Percentiles rank a stretch among this genome's conserved stretches.
These are phyloP conservation scores for Leptatherina wallacei DNA, from an alignment of 2,797 vertebrate genomes.

Conservation along the genomic window DNA sequence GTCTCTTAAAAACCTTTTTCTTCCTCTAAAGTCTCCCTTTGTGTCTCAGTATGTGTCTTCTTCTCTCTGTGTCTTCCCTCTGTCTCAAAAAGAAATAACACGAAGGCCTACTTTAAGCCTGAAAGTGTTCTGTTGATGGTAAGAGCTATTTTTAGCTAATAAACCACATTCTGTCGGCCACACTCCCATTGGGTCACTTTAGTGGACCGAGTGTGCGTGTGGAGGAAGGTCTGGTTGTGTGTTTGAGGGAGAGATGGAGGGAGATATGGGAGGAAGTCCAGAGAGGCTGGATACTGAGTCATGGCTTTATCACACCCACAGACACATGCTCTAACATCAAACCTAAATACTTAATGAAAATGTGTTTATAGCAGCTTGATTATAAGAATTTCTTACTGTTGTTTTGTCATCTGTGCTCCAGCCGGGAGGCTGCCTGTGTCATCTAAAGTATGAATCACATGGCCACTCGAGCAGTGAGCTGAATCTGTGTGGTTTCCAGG, in stretches of 20 bases:
- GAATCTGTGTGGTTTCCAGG: neutral
- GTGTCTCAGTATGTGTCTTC: neutral
- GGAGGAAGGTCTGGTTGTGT: slow-evolving; percentile 10
- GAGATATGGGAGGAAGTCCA: slow-evolving; percentile 28
- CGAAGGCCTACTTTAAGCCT: slow-evolving; percentile 49
- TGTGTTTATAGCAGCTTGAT: slow-evolving; percentile 8
- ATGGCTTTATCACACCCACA: slow-evolving; percentile 23
- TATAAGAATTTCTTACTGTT: neutral
- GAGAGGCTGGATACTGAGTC: slow-evolving; percentile 49
- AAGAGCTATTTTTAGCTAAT: slow-evolving; percentile 68
- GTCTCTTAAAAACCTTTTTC: neutral
- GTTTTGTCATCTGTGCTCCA: neutral
- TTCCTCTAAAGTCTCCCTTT: neutral
- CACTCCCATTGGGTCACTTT: slow-evolving; percentile 55
- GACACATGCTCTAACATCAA: slow-evolving; percentile 11
- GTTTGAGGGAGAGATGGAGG: slow-evolving; percentile 11
- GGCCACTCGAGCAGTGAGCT: neutral
- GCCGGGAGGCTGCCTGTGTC: neutral
- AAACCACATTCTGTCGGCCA: slow-evolving; percentile 62
- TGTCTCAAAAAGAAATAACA: slow-evolving; percentile 53
- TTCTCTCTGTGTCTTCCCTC: slow-evolving; percentile 21
- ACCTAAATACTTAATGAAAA: neutral
- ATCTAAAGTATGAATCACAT: neutral
- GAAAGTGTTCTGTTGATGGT: slow-evolving; percentile 49
- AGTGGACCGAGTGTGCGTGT: slow-evolving; percentile 23